phyloP scores from a whole-genome alignment of 2,113 vertebrate species.

The Callionymus lyra region DNA sequence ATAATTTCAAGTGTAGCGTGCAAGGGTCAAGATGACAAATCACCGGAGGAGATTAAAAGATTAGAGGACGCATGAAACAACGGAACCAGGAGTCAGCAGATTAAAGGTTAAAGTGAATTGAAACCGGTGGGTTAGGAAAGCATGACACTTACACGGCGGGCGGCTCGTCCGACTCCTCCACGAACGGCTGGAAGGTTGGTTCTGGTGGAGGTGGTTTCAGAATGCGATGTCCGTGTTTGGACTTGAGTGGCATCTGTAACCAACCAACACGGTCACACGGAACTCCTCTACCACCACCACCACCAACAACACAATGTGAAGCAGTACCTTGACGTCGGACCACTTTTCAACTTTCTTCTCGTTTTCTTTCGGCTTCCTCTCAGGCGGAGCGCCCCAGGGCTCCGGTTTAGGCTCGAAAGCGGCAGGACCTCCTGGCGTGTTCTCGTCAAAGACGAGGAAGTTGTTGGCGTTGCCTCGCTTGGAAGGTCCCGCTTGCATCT shows the following conservation, averaged over 20 bases:
- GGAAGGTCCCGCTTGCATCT: conserved; percentile 24
- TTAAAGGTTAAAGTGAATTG: not conserved
- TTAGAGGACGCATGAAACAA: too few species aligned
- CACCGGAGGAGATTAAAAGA: too few species aligned
- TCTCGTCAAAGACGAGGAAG: conserved; percentile 84
- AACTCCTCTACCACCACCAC: not conserved
- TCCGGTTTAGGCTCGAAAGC: conserved; percentile 54
- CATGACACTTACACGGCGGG: conserved; percentile 84
- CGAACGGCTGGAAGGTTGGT: conserved; percentile 82
- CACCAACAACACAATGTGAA: not conserved
- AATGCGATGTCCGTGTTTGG: conserved; percentile 40
- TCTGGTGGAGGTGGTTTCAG: conserved; percentile 51
- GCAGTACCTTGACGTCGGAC: conserved; percentile 76
- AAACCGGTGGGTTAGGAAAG: too few species aligned
- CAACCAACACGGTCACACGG: not conserved
- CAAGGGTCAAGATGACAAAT: too few species aligned
- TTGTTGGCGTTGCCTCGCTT: conserved; percentile 24
- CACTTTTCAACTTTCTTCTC: conserved; percentile 76
- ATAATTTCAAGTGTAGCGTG: too few species aligned
- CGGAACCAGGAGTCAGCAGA: too few species aligned
- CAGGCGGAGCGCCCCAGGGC: conserved; percentile 75
- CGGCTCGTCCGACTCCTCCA: conserved; percentile 79
- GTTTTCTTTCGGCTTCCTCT: conserved; percentile 80
- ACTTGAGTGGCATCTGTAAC: conserved; percentile 56
- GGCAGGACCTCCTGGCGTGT: conserved; percentile 44